These are phyloP conservation scores for Holcopasites calliopsidis DNA, from an alignment of 1,140 invertebrate species.

Conservation along the genomic window DNA sequence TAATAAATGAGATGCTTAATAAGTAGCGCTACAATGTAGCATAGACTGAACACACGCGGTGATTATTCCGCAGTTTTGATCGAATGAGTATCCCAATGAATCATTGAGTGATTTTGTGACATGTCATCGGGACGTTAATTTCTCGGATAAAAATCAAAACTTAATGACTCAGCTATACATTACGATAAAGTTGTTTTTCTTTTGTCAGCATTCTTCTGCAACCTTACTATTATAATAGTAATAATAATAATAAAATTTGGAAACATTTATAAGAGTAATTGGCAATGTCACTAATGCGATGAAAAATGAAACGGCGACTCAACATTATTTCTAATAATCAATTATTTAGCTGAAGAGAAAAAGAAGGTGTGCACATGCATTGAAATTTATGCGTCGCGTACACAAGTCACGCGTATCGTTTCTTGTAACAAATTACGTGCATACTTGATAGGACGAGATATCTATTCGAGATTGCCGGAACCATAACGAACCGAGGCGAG, in stretches of 20 bases:
- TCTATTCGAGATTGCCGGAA: constrained; percentile 22
- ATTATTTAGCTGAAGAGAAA: background rate
- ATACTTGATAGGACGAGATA: constrained; percentile 37
- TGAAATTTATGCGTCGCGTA: constrained; percentile 40
- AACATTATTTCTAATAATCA: background rate
- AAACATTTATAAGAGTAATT: too few relatives aligned
- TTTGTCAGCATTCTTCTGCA: too few relatives aligned
- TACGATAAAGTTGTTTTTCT: background rate
- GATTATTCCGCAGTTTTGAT: background rate
- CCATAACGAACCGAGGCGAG: constrained; percentile 25
- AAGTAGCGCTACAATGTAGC: background rate
- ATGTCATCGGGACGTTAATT: background rate
- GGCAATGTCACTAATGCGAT: background rate
- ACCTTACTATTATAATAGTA: background rate
- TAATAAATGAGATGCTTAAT: constrained; percentile 19
- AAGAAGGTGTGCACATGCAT: background rate
- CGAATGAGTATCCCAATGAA: background rate
- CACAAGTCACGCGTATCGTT: constrained; percentile 33
- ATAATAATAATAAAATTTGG: background rate
- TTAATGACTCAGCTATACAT: background rate
- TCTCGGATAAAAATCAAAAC: background rate
- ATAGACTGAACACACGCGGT: background rate
- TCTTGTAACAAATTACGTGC: constrained; percentile 37
- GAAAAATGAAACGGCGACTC: background rate
- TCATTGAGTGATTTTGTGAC: too few relatives aligned